Evolutionary conservation across 2,888 invertebrate genomes (phyloP), one percentile per base, ranked within the genome.

Genomic region (Meiosimyza platycephala): DNA sequence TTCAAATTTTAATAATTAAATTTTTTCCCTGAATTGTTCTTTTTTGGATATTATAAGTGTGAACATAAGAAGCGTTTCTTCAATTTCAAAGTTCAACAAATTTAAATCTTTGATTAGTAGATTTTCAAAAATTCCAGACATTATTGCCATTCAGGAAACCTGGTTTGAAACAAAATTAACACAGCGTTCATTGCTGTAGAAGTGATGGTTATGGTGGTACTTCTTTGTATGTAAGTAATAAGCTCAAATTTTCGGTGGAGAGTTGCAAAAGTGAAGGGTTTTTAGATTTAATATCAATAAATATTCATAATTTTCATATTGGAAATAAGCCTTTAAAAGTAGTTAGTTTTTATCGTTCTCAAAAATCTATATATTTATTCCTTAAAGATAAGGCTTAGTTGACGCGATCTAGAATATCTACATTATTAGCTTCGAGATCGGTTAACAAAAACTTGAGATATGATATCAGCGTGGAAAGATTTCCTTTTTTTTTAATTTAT

Each of bases 61-160:
- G 4, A 55, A 55, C n/a, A 55, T 6, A 16, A 55, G 55, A 55
- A 55, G 16, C 55, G 18, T n/a, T 15, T 55, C 55, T 15, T 55
- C 55, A 55, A 55, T 55, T n/a, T 55, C 55, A n/a, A 55, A 55
- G 16, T 55, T 55, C 16, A 55, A 55, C n/a, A 55, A 55, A n/a
- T 15, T 55, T n/a, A 55, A 18, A 55, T 18, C 16, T 7, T n/a
- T 55, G n/a, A 2, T 55, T 55, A 11, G 7, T 7, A 16, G 55
- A 7, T 5, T 55, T 13, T 18, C 55, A n/a, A 55, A 18, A 55
- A 6, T 55, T 16, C 55, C 55, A 16, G 16, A 55, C 55, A 55
- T 55, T 1, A 55, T 16, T 15, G 55, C 15, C 11, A n/a, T 55
- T 2, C 55, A 55, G n/a, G 55, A 55, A 55, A 55, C 55, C 15